Base-by-base conservation (phyloP, 2,888 invertebrate species). In the Tenthredo mesomela region DNA sequence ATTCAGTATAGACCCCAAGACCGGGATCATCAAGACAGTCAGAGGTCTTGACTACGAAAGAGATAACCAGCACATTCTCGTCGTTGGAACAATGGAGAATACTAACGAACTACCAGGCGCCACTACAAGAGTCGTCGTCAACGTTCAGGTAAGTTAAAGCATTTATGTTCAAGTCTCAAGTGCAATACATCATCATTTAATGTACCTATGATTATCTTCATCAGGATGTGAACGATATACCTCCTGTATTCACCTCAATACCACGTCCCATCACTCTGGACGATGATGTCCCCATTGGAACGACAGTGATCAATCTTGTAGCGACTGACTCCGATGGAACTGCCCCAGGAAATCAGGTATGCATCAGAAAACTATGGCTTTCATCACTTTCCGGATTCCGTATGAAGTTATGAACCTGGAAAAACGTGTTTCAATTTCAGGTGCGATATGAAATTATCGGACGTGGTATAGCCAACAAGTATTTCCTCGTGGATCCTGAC, bases 311-410 rank as follows among this genome's bases (percentile, higher is more conserved):
- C 29, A 96, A 96, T 18, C 95, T 98, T 71, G 94, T 95, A 0
- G 98, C 98, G 0, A 95, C 96, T 0, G 98, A 98, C 93, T 95
- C 96, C 0, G 98, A 98, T 93, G 97, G 97, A 9, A 97, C 97
- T 0, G 94, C 97, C 0, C 98, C 98, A 0, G 97, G 97, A 89
- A 98, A 98, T 93, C 96, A 97, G 91, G 95, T 95, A 92, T 15
- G 67, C 67, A 2, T 18, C 15, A 0, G 33, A 18, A 15, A 18
- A 18, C 6, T 33, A 33, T 33, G 33, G 7, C 15, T 10, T 0
- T 67, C 18, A 33, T 29, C 5, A 18, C 33, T 67, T 67, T 18
- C 4, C 6, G 12, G 1, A 33, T 67, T 25, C 15, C 33, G 5
- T 18, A 10, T 5, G n/a, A n/a, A n/a, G n/a, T n/a, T n/a, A 29